Evolutionary conservation across 1,140 invertebrate genomes (phyloP).

Genomic region (Mya arenaria): DNA sequence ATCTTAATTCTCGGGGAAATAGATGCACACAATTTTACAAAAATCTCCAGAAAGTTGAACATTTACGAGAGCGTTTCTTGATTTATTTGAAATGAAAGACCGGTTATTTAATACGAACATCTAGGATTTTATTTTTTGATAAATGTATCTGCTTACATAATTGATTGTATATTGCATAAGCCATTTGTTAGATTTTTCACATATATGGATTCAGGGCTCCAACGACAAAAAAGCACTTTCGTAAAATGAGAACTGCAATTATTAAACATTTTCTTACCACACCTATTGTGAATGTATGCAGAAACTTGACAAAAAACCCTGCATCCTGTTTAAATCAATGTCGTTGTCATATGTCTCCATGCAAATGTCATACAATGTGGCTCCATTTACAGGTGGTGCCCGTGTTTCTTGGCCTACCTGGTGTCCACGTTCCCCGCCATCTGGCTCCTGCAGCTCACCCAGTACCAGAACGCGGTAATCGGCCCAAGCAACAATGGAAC

Average conservation of each 20-base stretch:
- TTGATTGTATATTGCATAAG: too few relatives aligned
- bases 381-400: slow-evolving; percentile 59
- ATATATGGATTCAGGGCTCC: not conserved
- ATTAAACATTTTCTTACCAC: not conserved
- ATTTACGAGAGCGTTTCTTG: too few relatives aligned
- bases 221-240: not conserved
- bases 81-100: too few relatives aligned
- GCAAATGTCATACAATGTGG: not conserved
- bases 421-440: slow-evolving; percentile 59
- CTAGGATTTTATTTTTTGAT: too few relatives aligned
- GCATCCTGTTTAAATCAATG: not conserved
- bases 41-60: too few relatives aligned
- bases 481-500: slow-evolving; percentile 43
- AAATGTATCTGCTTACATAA: too few relatives aligned
- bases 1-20: too few relatives aligned
- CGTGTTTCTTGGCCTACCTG: slow-evolving; percentile 68
- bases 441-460: slow-evolving; percentile 62
- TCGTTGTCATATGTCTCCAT: not conserved
- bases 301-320: not conserved
- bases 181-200: too few relatives aligned
- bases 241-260: not conserved
- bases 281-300: not conserved
- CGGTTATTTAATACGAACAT: too few relatives aligned
- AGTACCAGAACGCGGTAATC: slow-evolving; percentile 17
- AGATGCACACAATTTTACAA: too few relatives aligned